Base-by-base conservation (phyloP, 2,797 vertebrate species). In the Calcarius lapponicus region DNA sequence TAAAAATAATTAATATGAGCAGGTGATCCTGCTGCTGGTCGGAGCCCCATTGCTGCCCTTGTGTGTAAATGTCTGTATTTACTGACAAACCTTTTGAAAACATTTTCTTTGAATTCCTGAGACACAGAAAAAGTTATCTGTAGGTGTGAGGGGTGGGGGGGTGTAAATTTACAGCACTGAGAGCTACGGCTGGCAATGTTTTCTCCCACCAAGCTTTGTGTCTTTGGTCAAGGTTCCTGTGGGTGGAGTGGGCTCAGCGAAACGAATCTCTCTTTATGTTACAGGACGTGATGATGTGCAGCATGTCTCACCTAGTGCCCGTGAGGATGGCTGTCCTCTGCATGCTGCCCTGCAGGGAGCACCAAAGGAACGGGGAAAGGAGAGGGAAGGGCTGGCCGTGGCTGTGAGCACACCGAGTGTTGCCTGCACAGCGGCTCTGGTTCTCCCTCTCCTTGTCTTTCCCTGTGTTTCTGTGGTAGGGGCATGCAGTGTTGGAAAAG, bases 181-280 rank as follows among this genome's bases (percentile, higher is more conserved):
- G 53, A 31, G 12, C 5, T 28, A 10, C 0, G 1, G 11, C 42
- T 75, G 38, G 17, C 11, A 20, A 0, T 50, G 31, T 53, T 25
- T 69, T 82, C 16, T 79, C 3, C 26, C 7, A 17, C 9, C 4
- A 16, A 31, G 25, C 12, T 42, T 61, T 66, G 22, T 75, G 7
- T 34, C 19, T 60, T 85, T 36, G 26, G 10, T 60, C 42, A 12
- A 1, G 1, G 19, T 53, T 92, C 25, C 56, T n/a, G 38, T 56
- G 29, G 24, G 13, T 45, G 21, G 22, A 56, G 25, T 6, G 15
- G 29, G 31, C 28, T 87, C 25, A 11, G 13, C 86, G 36, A 28
- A 67, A 40, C 17, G 47, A 51, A 53, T 22, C 3, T 7, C 36
- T 32, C 38, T 32, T 26, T 53, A 7, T 65, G 69, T 78, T 65